These are phyloP conservation scores for Drosophila recens DNA, from an alignment of 2,888 invertebrate genomes.

Conservation along the genomic window DNA sequence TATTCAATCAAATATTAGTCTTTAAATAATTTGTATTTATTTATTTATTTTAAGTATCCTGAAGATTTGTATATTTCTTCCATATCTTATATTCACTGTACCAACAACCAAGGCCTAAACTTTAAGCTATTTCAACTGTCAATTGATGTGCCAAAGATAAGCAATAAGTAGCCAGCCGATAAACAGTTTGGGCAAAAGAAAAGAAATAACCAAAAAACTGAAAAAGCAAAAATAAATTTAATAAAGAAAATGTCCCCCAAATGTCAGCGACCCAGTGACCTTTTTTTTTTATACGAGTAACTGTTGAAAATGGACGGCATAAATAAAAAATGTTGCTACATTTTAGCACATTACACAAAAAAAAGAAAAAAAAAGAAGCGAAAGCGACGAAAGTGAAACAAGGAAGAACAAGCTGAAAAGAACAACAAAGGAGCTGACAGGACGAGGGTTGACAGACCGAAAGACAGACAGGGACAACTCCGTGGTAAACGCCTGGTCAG, in stretches of 20 bases:
- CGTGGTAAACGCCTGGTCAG: constrained; percentile 31
- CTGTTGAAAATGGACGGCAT: constrained; percentile 57
- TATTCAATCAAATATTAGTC: too few relatives aligned
- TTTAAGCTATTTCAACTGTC: constrained; percentile 48
- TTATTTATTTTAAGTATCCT: too few relatives aligned
- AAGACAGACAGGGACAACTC: constrained; percentile 12
- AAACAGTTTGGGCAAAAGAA: constrained; percentile 30
- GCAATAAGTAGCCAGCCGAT: constrained; percentile 59
- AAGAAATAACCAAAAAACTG: constrained; percentile 6
- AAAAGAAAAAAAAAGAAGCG: constrained; percentile 9
- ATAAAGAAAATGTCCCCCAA: constrained; percentile 59
- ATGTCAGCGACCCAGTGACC: constrained; percentile 61
- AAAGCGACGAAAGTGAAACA: constrained; percentile 36
- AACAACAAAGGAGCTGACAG: constrained; percentile 5
- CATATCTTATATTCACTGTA: constrained; percentile 1
- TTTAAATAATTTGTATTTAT: too few relatives aligned
- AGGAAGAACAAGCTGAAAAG: constrained; percentile 17
- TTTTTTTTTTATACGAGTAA: constrained; percentile 40
- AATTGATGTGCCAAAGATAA: constrained; percentile 63
- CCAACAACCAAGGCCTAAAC: constrained; percentile 4
- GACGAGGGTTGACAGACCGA: constrained; percentile 5
- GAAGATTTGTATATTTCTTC: neutral
- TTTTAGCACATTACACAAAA: constrained; percentile 70
- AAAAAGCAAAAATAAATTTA: constrained; percentile 60
- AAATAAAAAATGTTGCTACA: constrained; percentile 73